These are phyloP conservation scores for Mesoligia furuncula DNA, from an alignment of 2,888 invertebrate genomes.

Conservation along the genomic window DNA sequence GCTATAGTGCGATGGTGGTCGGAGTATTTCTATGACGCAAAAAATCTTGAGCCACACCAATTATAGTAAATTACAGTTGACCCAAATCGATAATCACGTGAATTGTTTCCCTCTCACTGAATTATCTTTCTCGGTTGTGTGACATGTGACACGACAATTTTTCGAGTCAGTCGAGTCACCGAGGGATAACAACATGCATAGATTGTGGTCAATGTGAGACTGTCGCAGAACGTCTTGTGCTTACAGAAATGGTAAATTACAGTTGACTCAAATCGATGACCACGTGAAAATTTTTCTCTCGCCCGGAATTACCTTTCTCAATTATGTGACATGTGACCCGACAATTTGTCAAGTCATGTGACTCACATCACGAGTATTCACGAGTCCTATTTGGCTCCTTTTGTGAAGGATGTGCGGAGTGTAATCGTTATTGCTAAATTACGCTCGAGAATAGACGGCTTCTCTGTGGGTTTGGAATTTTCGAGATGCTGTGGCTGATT, in stretches of 20 bases:
- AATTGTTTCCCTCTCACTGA: slow-evolving; percentile 27
- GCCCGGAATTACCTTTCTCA: slow-evolving; percentile 49
- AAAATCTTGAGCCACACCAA: background rate
- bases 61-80: background rate
- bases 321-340: slow-evolving; percentile 46
- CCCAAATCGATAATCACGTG: slow-evolving; percentile 27
- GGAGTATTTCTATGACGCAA: background rate
- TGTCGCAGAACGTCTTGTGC: too few relatives aligned
- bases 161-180: slow-evolving; percentile 20
- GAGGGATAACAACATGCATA: too few relatives aligned
- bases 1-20: background rate
- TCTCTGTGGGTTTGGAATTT: slow-evolving; percentile 29
- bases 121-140: slow-evolving; percentile 48
- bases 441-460: slow-evolving; percentile 52
- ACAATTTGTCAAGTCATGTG: slow-evolving; percentile 55
- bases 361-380: slow-evolving; percentile 32
- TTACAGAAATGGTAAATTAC: background rate
- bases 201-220: too few relatives aligned
- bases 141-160: slow-evolving; percentile 52
- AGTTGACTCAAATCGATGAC: slow-evolving; percentile 23
- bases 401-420: slow-evolving; percentile 57
- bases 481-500: slow-evolving; percentile 15
- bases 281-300: slow-evolving; percentile 21
- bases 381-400: slow-evolving; percentile 56
- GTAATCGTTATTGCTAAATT: slow-evolving; percentile 66